A percentile compares a stretch with the other conserved stretches of the same genome.
Conservation (phyloP, 2,888 invertebrate genomes). For the Hybos culiciformis region DNA sequence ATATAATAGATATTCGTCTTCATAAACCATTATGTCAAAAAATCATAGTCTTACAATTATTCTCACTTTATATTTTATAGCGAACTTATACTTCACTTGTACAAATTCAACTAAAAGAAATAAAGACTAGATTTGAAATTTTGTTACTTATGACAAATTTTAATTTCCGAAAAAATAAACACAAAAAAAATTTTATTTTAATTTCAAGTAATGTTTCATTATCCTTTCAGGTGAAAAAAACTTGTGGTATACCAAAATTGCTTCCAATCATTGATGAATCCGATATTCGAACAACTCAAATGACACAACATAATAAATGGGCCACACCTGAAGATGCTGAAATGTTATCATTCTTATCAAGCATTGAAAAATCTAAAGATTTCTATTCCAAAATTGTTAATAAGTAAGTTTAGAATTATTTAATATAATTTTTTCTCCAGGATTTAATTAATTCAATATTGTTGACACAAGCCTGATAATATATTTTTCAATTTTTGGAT, state of each 20-base stretch:
- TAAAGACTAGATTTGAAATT: too few relatives aligned
- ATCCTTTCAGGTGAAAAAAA: slow-evolving; percentile 39
- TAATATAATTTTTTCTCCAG: too few relatives aligned
- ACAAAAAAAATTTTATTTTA: background rate
- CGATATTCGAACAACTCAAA: slow-evolving; percentile 28
- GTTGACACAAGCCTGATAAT: background rate
- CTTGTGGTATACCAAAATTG: slow-evolving; percentile 37
- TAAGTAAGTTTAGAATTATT: slow-evolving; percentile 39
- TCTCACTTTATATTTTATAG: too few relatives aligned
- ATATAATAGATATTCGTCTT: too few relatives aligned
- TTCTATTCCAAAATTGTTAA: slow-evolving; percentile 75
- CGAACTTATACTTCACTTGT: too few relatives aligned
- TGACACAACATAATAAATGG: slow-evolving; percentile 41
- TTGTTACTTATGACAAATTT: too few relatives aligned
- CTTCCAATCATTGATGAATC: slow-evolving; percentile 25
- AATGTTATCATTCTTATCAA: slow-evolving; percentile 48
- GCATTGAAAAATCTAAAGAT: slow-evolving; percentile 57
- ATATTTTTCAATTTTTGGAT: background rate
- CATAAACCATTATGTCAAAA: too few relatives aligned
- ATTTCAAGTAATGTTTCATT: background rate
- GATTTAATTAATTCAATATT: background rate
- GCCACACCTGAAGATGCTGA: slow-evolving; percentile 50
- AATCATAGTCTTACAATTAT: too few relatives aligned
- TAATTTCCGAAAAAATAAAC: too few relatives aligned
- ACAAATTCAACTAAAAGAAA: too few relatives aligned